Percentiles rank a stretch among this genome's conserved stretches.
Evolutionary conservation across 2,888 invertebrate genomes (phyloP).

Genomic region (Noctua janthe): DNA sequence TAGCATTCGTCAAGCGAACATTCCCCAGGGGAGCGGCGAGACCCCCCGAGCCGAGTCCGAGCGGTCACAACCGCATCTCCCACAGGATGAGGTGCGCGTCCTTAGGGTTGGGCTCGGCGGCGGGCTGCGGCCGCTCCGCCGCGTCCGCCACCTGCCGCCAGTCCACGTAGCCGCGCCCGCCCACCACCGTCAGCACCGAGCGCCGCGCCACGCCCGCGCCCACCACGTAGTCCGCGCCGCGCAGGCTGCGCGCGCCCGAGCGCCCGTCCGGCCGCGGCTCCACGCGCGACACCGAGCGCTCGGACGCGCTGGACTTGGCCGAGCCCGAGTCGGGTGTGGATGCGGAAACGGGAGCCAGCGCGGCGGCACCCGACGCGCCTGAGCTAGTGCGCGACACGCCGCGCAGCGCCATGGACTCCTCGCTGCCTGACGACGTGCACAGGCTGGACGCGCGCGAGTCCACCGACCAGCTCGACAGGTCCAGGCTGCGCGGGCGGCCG

Average conservation of each 20-base stretch:
- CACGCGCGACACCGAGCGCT: slow-evolving; percentile 82
- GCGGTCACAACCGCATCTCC: slow-evolving; percentile 91
- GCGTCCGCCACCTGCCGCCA: slow-evolving; percentile 94
- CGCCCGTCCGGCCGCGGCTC: slow-evolving; percentile 82
- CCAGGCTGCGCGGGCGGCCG: slow-evolving; percentile 94
- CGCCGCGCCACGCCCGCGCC: slow-evolving; percentile 90
- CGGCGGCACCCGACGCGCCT: slow-evolving; percentile 92
- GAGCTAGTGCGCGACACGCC: slow-evolving; percentile 94
- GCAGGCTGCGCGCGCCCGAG: slow-evolving; percentile 83
- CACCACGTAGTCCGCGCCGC: slow-evolving; percentile 85
- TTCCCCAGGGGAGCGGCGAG: slow-evolving; percentile 34
- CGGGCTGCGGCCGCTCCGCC: slow-evolving; percentile 88
- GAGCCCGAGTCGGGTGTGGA: slow-evolving; percentile 86
- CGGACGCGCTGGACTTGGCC: slow-evolving; percentile 83
- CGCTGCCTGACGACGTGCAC: slow-evolving; percentile 96
- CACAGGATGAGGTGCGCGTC: slow-evolving; percentile 97
- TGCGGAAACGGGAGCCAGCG: slow-evolving; percentile 89
- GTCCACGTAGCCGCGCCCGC: slow-evolving; percentile 96
- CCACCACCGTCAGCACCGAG: slow-evolving; percentile 96
- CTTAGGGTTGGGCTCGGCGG: slow-evolving; percentile 93
- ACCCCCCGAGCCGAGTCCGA: slow-evolving; percentile 16
- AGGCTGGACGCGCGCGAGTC: slow-evolving; percentile 95
- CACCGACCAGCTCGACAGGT: slow-evolving; percentile 96
- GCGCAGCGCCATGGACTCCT: slow-evolving; percentile 94
- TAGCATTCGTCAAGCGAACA: slow-evolving; percentile 62